Conservation (phyloP, 2,113 vertebrate genomes). For the sheep (Ovis aries) region DNA sequence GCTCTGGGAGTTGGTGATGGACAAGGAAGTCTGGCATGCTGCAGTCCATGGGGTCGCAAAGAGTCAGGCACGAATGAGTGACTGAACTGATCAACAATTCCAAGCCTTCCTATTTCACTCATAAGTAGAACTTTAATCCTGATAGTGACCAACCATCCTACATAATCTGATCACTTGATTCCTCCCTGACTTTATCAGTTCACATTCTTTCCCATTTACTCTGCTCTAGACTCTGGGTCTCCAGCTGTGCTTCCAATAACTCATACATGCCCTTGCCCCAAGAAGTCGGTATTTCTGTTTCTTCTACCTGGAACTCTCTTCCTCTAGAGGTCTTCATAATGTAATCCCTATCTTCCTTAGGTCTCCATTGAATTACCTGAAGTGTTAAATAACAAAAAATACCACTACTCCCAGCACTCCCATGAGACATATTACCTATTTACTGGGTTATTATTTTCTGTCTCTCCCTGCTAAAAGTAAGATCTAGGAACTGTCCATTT, state of each 20-base stretch:
- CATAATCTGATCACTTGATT: rapidly evolving
- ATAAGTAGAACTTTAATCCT: not conserved
- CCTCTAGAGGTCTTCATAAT: not conserved
- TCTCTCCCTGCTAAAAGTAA: not conserved
- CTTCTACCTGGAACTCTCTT: not conserved
- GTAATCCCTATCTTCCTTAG: not conserved
- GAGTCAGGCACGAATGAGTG: not conserved
- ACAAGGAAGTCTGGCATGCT: not conserved
- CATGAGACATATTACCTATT: not conserved
- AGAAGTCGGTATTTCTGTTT: not conserved
- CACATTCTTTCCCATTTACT: not conserved
- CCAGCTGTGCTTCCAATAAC: not conserved
- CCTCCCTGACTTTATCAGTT: not conserved
- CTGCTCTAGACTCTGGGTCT: not conserved
- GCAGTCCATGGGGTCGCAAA: not conserved
- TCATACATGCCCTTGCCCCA: not conserved
- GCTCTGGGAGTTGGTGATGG: not conserved
- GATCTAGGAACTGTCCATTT: not conserved
- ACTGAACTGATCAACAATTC: not conserved
- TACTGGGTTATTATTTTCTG: not conserved
- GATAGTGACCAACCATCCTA: rapidly evolving
- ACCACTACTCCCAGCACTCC: not conserved
- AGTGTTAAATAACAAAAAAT: not conserved
- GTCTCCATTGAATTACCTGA: not conserved
- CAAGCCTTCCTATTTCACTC: not conserved